phyloP scores from a whole-genome alignment of 37 sponge, comb jelly and placozoan genomes.

The Ianthella basta region DNA sequence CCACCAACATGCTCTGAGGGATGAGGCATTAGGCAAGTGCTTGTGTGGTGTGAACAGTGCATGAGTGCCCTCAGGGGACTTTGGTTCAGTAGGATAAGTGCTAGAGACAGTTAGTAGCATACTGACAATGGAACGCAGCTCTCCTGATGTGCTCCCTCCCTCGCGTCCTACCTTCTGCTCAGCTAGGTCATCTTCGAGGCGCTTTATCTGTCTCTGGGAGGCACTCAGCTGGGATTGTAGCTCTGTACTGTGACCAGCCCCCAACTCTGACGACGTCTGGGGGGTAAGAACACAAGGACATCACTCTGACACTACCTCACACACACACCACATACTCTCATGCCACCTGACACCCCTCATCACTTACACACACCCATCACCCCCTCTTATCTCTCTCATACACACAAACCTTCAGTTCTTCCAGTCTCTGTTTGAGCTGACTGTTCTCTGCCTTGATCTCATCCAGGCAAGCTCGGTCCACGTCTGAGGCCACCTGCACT shows the following conservation, averaged over 20 bases:
- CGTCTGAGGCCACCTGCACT: slow-evolving; percentile 35
- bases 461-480: background rate
- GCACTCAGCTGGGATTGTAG: background rate
- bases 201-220: background rate
- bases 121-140: no score
- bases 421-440: background rate
- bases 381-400: no score
- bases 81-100: no score
- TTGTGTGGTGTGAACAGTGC: no score
- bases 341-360: background rate
- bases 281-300: background rate
- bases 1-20: no score
- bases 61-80: no score
- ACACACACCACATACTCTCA: slow-evolving; percentile 17
- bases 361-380: background rate
- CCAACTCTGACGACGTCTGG: background rate
- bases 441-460: background rate
- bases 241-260: background rate
- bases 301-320: background rate
- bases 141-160: no score
- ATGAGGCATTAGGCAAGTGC: background rate
- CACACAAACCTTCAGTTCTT: slow-evolving; percentile 7
- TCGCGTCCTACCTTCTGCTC: slow-evolving; percentile 12
- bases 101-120: no score
- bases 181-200: slow-evolving; percentile 2